phyloP scores from a whole-genome alignment of 2,797 vertebrate genomes.

The Galago senegalensis region DNA sequence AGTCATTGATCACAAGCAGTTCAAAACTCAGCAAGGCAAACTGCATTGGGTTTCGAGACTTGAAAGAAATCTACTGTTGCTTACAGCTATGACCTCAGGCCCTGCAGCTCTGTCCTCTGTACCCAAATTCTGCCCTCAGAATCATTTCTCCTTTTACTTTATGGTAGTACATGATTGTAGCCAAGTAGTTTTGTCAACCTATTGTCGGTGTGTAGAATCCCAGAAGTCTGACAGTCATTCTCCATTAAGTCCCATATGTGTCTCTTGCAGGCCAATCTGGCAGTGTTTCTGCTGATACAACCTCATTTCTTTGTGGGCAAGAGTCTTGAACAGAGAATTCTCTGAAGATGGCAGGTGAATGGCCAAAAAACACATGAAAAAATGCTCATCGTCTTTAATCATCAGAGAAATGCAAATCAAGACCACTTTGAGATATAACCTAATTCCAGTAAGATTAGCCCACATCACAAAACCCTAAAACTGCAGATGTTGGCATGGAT shows the following conservation, averaged over 20 bases:
- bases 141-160: neutral
- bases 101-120: neutral
- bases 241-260: neutral
- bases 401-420: too few species aligned
- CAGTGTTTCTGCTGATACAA: neutral
- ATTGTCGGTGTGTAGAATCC: neutral
- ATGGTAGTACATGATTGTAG: neutral
- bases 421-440: too few species aligned
- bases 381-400: too few species aligned
- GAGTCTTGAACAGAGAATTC: too few species aligned
- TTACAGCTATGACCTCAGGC: neutral
- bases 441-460: too few species aligned
- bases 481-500: too few species aligned
- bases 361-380: too few species aligned
- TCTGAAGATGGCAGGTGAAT: too few species aligned
- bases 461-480: too few species aligned
- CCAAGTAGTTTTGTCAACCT: neutral
- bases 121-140: neutral
- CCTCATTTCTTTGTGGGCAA: neutral
- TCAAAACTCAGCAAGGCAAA: neutral
- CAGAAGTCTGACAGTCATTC: neutral
- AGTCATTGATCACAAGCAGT: neutral
- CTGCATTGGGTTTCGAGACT: neutral
- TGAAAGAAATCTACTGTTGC: neutral
- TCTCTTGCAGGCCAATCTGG: neutral